Base-by-base conservation (phyloP, 2,797 vertebrate species). In the Typhlichthys eigenmanni region DNA sequence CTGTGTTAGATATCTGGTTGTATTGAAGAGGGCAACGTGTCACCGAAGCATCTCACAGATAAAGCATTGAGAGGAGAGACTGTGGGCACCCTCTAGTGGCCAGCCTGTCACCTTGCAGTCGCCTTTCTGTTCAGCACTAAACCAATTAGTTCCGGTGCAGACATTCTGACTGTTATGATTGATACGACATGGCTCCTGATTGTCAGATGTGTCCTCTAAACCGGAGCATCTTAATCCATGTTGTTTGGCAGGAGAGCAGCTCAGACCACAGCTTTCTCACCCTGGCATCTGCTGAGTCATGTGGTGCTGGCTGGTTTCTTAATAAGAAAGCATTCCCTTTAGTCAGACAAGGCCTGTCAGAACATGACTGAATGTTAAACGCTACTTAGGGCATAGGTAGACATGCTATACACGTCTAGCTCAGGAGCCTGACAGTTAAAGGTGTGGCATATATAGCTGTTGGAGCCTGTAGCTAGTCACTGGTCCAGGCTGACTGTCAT, bases 101-200 rank as follows among this genome's bases (percentile, higher is more conserved):
- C 34, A 38, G 34, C 1, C 6, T 38, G 34, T 38, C 34, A 38
- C 34, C 34, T 38, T 38, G 5, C 34, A 7, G 6, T 38, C 34
- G 2, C 34, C 34, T 38, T 38, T 38, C 34, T 2, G 60, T 19
- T 61, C 13, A 82, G 65, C 74, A 24, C 66, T 76, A 80, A 84
- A 66, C 82, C 83, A 81, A 74, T 87, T 85, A 84, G 71, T 58
- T 65, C 58, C n/a, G 72, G 64, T 58, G 64, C 77, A 57, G 3
- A 5, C 16, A 50, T 46, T 66, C 45, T 68, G 72, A 56, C 50
- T 72, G 29, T 59, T 72, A 63, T 45, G 14, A 19, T 61, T 32
- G 60, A 24, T 24, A 24, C 24, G 24, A 24, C 24, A 24, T 24
- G 24, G 24, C 24, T 24, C 24, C 24, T 24, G 34, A 38, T 38